phyloP scores from a whole-genome alignment of 2,797 vertebrate genomes.

The Nannoperca obscura region DNA sequence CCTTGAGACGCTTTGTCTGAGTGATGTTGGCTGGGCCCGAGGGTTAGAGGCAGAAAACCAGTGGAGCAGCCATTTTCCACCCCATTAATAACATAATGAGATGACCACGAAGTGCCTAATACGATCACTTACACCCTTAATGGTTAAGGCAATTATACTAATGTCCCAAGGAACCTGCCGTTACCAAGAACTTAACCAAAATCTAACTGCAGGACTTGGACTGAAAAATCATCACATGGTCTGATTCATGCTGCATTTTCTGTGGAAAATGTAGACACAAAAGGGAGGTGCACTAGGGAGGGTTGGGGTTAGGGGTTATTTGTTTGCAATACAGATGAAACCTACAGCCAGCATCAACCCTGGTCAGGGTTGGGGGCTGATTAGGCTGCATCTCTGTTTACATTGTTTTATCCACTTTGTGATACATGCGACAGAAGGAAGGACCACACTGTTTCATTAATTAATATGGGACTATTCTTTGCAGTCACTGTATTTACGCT shows the following conservation, averaged over 20 bases:
- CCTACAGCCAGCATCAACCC: background rate
- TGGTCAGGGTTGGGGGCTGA: background rate
- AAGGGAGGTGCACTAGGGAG: background rate
- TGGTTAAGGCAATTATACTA: slow-evolving; percentile 42
- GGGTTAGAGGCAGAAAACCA: slow-evolving; percentile 28
- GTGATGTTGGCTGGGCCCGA: slow-evolving; percentile 34
- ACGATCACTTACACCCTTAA: slow-evolving; percentile 67
- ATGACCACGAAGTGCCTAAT: slow-evolving; percentile 56
- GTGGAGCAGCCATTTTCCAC: slow-evolving; percentile 68
- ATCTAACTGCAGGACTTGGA: background rate
- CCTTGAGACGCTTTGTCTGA: slow-evolving; percentile 28
- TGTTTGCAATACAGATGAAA: background rate
- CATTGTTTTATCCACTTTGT: background rate
- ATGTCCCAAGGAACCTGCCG: slow-evolving; percentile 19
- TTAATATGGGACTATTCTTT: background rate
- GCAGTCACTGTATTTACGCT: background rate
- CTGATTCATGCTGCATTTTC: background rate
- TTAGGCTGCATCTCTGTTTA: background rate
- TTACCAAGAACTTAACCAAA: slow-evolving; percentile 10
- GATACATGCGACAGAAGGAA: background rate
- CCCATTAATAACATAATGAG: slow-evolving; percentile 81
- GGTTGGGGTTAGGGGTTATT: background rate
- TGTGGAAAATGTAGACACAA: background rate
- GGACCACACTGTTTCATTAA: background rate
- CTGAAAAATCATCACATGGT: background rate